Percentiles rank a stretch among this genome's conserved stretches.
phyloP scores from a whole-genome alignment of 2,797 vertebrate species.

The Xerus rutilus region DNA sequence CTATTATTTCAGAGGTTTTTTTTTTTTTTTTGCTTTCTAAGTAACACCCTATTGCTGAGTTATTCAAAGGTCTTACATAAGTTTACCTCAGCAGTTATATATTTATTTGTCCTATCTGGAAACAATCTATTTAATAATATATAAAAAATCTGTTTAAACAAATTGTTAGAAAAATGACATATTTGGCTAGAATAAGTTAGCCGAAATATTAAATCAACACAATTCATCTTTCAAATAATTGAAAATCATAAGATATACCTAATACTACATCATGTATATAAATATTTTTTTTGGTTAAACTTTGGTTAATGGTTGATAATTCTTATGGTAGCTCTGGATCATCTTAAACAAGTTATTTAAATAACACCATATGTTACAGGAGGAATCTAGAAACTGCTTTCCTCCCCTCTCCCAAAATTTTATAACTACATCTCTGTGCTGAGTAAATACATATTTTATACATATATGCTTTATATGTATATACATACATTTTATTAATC shows the following conservation, averaged over 20 bases:
- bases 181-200: constrained; percentile 39
- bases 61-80: neutral
- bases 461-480: neutral
- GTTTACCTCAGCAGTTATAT: neutral
- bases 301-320: neutral
- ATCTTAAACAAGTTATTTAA: constrained; percentile 39
- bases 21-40: neutral
- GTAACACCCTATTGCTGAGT: neutral
- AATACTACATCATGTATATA: neutral
- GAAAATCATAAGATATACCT: neutral
- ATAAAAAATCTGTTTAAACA: constrained; percentile 43
- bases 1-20: neutral
- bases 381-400: constrained; percentile 41
- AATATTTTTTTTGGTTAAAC: constrained; percentile 29
- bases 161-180: constrained; percentile 31
- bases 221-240: constrained; percentile 49
- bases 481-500: constrained; percentile 7
- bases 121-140: constrained; percentile 45
- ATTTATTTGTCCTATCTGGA: neutral
- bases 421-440: neutral
- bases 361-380: neutral
- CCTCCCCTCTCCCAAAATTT: constrained; percentile 20
- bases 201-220: constrained; percentile 26
- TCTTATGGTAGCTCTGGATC: neutral
- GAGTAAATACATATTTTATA: neutral